phyloP scores from a whole-genome alignment of 1,140 invertebrate genomes.

The Rhopalosiphum maidis region DNA sequence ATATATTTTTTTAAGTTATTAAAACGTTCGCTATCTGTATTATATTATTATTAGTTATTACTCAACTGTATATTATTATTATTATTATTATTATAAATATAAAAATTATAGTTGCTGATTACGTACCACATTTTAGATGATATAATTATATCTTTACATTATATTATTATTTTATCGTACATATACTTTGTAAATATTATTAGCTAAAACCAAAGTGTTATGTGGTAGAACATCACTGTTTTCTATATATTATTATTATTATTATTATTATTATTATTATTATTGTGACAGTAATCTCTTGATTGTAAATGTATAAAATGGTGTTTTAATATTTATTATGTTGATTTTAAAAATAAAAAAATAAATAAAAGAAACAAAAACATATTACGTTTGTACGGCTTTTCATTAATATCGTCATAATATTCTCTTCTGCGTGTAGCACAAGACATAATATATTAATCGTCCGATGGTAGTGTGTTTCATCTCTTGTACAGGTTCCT shows the following conservation, averaged over 20 bases:
- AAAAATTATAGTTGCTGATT: slow-evolving; percentile 19
- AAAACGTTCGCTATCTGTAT: slow-evolving; percentile 36
- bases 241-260: slow-evolving; percentile 3
- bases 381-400: not conserved
- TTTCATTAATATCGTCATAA: not conserved
- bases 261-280: not conserved
- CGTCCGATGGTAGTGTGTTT: not conserved
- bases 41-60: slow-evolving; percentile 30
- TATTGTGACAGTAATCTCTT: slow-evolving; percentile 6
- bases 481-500: not conserved
- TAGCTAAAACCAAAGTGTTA: slow-evolving; percentile 55
- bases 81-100: not conserved
- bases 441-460: not conserved
- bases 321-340: slow-evolving; percentile 42
- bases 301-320: slow-evolving; percentile 36
- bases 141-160: slow-evolving; percentile 4
- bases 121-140: slow-evolving; percentile 21
- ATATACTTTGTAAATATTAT: slow-evolving; percentile 23
- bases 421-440: not conserved
- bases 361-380: not conserved
- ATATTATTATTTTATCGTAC: not conserved
- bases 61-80: slow-evolving; percentile 28
- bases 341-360: slow-evolving; percentile 16
- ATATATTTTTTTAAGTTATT: slow-evolving; percentile 51
- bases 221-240: slow-evolving; percentile 36